Evolutionary conservation across 2,113 vertebrate genomes (phyloP).

Genomic region (Stigmatopora nigra): DNA sequence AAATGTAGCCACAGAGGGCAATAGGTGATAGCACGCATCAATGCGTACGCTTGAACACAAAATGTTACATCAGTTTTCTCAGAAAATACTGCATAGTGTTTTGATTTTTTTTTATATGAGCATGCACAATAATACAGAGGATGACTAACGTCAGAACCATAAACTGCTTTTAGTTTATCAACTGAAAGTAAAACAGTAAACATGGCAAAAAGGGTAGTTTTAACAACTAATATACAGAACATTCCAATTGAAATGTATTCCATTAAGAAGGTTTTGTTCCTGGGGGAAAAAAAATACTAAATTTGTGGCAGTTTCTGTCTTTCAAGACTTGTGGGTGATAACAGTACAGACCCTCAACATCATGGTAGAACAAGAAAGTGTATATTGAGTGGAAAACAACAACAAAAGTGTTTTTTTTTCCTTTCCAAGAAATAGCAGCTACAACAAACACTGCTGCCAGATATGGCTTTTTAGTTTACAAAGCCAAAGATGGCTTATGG

Average conservation of each 20-base stretch:
- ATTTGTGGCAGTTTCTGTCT: neutral
- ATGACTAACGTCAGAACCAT: conserved; percentile 20
- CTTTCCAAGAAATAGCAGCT: neutral
- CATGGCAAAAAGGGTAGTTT: neutral
- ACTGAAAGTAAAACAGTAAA: neutral
- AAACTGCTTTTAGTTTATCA: conserved; percentile 4
- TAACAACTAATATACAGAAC: no score
- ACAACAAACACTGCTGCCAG: neutral
- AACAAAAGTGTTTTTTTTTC: neutral
- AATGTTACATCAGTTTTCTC: conserved; percentile 16
- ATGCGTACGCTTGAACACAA: neutral
- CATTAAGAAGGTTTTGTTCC: neutral
- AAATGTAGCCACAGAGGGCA: conserved; percentile 11
- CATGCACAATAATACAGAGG: neutral
- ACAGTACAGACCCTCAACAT: neutral
- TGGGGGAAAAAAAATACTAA: neutral
- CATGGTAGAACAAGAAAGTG: neutral
- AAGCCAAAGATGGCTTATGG: neutral
- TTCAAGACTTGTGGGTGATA: neutral
- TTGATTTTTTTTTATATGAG: conserved; percentile 7
- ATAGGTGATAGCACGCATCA: neutral
- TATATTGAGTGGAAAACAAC: neutral
- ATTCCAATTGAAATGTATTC: neutral
- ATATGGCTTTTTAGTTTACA: neutral
- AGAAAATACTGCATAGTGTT: neutral